A percentile compares a stretch with the other conserved stretches of the same genome.
Evolutionary conservation across 2,888 invertebrate species (phyloP).

Genomic region (Macaria liturata): DNA sequence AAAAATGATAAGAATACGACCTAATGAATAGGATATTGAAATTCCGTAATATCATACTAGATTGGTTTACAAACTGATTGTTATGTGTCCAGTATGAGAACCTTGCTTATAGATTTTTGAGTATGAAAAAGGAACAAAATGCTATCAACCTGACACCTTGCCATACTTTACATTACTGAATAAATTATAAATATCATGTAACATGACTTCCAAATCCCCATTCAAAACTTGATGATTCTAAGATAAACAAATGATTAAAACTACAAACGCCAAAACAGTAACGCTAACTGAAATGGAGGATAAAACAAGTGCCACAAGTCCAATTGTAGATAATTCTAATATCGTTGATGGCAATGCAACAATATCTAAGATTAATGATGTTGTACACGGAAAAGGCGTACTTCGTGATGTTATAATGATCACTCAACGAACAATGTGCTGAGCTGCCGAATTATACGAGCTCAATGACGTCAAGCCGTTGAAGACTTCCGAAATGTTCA

Average conservation of each 20-base stretch:
- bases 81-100: no score
- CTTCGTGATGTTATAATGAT: slow-evolving; percentile 72
- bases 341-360: slow-evolving; percentile 32
- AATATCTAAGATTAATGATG: slow-evolving; percentile 64
- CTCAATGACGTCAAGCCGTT: slow-evolving; percentile 57
- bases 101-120: no score
- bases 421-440: slow-evolving; percentile 61
- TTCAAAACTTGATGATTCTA: not conserved
- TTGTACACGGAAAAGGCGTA: slow-evolving; percentile 66
- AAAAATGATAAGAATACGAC: no score
- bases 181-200: not conserved
- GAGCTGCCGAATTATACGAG: slow-evolving; percentile 32
- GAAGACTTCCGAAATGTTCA: slow-evolving; percentile 77
- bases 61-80: no score
- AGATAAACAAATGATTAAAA: not conserved
- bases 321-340: slow-evolving; percentile 16
- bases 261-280: no score
- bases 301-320: slow-evolving; percentile 6
- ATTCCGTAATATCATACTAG: no score
- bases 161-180: no score
- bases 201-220: no score
- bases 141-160: no score
- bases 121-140: no score
- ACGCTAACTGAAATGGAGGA: not conserved
- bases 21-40: no score